Evolutionary conservation across 64 coral and sea anemone genomes (phyloP).

Genomic region (Actinia tenebrosa): DNA sequence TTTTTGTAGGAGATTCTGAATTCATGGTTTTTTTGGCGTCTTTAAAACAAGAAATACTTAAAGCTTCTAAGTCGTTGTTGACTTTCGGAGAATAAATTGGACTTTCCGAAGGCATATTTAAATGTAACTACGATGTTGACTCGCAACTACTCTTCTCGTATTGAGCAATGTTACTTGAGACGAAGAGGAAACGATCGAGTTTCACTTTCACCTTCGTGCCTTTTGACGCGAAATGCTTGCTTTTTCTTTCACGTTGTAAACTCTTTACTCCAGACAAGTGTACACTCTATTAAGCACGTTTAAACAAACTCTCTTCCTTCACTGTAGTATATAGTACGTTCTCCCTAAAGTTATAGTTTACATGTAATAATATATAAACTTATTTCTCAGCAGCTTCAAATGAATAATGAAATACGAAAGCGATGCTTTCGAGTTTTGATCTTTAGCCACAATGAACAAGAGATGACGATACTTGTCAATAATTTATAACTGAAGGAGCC

Average conservation of each 20-base stretch:
- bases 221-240: background rate
- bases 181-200: background rate
- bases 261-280: background rate
- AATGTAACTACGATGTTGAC: background rate
- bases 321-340: background rate
- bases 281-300: constrained; percentile 4
- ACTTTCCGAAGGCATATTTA: constrained; percentile 28
- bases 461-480: constrained; percentile 10
- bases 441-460: background rate
- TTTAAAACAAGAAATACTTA: background rate
- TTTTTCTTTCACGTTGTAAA: background rate
- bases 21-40: background rate
- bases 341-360: too few relatives aligned
- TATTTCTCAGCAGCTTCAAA: background rate
- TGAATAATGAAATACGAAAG: constrained; percentile 19
- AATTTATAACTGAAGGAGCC: background rate
- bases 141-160: background rate
- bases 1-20: background rate
- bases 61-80: background rate
- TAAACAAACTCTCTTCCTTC: background rate
- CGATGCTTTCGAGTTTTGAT: background rate
- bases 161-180: constrained; percentile 7
- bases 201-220: constrained; percentile 1
- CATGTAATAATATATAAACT: too few relatives aligned
- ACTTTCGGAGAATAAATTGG: background rate